Percentiles rank a stretch among this genome's conserved stretches.
Evolutionary conservation across 2,113 vertebrate species (phyloP).

Genomic region (Heptranchias perlo): DNA sequence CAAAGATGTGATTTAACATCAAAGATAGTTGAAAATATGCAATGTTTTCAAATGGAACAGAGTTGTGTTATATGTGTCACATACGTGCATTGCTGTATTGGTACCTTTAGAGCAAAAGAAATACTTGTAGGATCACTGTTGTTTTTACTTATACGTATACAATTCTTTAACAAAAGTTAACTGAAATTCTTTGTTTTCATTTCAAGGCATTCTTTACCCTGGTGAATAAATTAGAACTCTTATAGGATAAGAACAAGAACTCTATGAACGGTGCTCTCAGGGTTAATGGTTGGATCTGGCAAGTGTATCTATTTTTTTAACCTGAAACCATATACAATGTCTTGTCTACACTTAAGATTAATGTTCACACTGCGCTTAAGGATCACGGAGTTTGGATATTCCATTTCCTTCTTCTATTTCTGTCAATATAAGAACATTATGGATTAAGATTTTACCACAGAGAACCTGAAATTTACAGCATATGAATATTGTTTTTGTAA

Average conservation of each 20-base stretch:
- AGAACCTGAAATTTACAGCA: not conserved
- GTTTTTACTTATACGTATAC: not conserved
- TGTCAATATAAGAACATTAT: not conserved
- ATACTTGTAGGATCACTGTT: not conserved
- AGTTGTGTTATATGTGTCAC: not conserved
- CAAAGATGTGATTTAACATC: conserved; percentile 31
- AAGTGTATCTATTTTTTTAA: conserved; percentile 20
- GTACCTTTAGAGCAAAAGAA: not conserved
- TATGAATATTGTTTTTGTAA: not conserved
- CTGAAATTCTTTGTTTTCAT: not conserved
- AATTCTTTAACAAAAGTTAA: not conserved
- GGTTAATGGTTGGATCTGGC: not conserved
- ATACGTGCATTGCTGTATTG: not conserved
- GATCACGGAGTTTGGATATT: not conserved
- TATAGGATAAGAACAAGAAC: not conserved
- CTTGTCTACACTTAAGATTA: not conserved
- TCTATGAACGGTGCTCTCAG: not conserved
- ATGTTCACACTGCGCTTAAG: not conserved
- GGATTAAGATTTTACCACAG: not conserved
- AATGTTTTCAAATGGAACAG: not conserved
- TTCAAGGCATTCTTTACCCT: not conserved
- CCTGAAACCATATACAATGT: not conserved
- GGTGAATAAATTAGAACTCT: not conserved
- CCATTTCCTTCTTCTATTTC: not conserved
- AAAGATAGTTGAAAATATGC: not conserved